Conservation (phyloP, 1,140 invertebrate genomes). For the Tenebrio molitor region DNA sequence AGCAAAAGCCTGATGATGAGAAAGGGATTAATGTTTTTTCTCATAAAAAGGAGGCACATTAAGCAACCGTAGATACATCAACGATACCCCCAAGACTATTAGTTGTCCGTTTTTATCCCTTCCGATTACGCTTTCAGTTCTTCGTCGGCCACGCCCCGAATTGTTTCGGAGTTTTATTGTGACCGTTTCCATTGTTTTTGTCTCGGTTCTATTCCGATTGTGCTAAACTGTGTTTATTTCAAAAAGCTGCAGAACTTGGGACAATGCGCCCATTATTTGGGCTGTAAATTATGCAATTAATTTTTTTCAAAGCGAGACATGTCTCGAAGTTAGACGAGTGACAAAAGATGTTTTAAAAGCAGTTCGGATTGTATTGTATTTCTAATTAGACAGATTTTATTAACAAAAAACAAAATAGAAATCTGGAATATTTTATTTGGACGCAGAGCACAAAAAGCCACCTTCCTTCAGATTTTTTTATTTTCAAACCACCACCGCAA, state of each 20-base stretch:
- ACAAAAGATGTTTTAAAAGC: no score
- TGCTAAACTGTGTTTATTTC: neutral
- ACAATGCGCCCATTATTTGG: neutral
- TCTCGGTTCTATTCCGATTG: conserved; percentile 1
- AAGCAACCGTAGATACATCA: neutral
- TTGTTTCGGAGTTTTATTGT: conserved; percentile 21
- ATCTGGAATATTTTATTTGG: no score
- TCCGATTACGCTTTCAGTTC: conserved; percentile 4
- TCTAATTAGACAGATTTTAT: no score
- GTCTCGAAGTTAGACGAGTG: no score
- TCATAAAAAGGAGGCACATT: neutral
- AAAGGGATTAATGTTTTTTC: no score
- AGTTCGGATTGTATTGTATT: no score
- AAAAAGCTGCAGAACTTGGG: neutral
- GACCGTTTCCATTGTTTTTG: conserved; percentile 12
- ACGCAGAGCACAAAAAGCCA: no score
- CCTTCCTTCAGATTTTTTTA: no score
- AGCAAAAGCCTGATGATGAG: no score
- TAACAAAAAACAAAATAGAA: no score
- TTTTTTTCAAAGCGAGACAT: neutral
- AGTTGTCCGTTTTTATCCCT: conserved; percentile 19
- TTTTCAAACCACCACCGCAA: no score
- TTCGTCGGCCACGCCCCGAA: conserved; percentile 7
- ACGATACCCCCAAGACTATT: conserved; percentile 11
- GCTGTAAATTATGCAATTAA: neutral